These are phyloP conservation scores for Brenthis ino DNA, from an alignment of 2,888 invertebrate species.

Conservation along the genomic window DNA sequence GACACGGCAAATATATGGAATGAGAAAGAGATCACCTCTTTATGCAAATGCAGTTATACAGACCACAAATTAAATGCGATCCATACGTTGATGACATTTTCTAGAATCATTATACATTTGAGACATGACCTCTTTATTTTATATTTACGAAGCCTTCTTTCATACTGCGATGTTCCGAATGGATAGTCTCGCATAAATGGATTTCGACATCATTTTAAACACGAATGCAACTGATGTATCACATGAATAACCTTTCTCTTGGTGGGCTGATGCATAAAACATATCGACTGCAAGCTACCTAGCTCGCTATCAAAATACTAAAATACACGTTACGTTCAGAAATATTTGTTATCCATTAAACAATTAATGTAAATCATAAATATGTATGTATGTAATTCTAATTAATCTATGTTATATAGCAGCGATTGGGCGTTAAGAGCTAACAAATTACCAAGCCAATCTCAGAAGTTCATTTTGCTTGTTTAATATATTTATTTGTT, in stretches of 20 bases:
- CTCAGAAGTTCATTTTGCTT: too few species aligned
- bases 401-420: too few species aligned
- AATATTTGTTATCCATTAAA: constrained; percentile 22
- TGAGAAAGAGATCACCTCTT: too few species aligned
- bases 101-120: neutral
- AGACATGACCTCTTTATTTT: neutral
- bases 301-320: constrained; percentile 24
- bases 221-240: constrained; percentile 4
- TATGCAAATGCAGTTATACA: too few species aligned
- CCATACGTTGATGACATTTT: too few species aligned
- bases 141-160: neutral
- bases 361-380: neutral
- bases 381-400: neutral
- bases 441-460: too few species aligned
- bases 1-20: too few species aligned
- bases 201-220: constrained; percentile 15
- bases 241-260: constrained; percentile 10
- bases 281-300: constrained; percentile 30
- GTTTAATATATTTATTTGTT: too few species aligned
- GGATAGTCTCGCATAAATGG: constrained; percentile 1
- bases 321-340: constrained; percentile 17
- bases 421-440: too few species aligned
- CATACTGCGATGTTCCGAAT: neutral
- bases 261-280: constrained; percentile 18
- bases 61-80: too few species aligned